Evolutionary conservation across 1,140 invertebrate species (phyloP).

Genomic region (Lucilia cuprina): DNA sequence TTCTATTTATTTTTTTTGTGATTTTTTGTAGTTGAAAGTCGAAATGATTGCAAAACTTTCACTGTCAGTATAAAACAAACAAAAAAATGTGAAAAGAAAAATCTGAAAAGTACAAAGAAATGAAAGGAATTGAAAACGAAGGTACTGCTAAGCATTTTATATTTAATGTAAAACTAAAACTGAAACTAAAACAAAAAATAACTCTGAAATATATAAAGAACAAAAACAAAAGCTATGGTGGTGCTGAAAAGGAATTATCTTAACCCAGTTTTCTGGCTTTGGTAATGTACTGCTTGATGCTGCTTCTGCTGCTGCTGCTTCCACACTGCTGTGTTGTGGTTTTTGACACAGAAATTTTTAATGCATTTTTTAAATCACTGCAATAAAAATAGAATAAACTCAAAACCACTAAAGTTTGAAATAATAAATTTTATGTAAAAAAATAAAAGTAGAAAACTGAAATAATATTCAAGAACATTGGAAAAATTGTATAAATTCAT

Average conservation of each 20-base stretch:
- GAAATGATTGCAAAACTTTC: background rate
- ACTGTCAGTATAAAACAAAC: background rate
- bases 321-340: background rate
- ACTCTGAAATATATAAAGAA: too few relatives aligned
- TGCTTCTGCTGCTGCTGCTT: too few relatives aligned
- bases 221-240: too few relatives aligned
- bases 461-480: too few relatives aligned
- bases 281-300: background rate
- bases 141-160: background rate
- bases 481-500: too few relatives aligned
- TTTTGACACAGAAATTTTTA: constrained; percentile 3
- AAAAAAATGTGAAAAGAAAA: too few relatives aligned
- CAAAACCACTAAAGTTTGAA: too few relatives aligned
- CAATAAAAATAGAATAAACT: background rate
- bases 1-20: too few relatives aligned
- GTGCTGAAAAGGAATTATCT: background rate
- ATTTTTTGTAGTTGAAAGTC: background rate
- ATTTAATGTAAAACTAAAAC: background rate
- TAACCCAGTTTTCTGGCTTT: background rate
- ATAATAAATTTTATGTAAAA: too few relatives aligned
- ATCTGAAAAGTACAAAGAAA: background rate
- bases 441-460: too few relatives aligned
- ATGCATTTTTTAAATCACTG: background rate
- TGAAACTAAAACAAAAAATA: background rate
- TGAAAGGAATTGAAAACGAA: background rate